Evolutionary conservation across 2,888 invertebrate genomes (phyloP), one percentile per base, ranked within the genome.

Genomic region (Fragum sueziense): DNA sequence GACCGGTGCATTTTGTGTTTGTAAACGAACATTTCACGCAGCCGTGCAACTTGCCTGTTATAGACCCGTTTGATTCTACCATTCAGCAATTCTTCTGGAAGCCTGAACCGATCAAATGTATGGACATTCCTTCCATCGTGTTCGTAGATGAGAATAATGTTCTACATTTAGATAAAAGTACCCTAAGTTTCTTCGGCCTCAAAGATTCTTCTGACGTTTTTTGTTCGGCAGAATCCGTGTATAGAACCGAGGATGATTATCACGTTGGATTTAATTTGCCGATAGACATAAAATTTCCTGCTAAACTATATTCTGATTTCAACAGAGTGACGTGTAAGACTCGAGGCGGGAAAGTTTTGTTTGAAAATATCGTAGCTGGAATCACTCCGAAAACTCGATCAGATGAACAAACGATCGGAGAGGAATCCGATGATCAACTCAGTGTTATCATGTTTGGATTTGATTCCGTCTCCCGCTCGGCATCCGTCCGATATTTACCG

Each of bases 401-500:
- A 11, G 20, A 17, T 11, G 29, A 37, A 57, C n/a, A 20, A 22
- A 17, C n/a, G 22, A 52, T 52, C 6, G 37, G n/a, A 25, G 52
- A 54, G 14, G 70, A 70, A 33, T 70, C 70, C 11, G 70, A 70
- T 14, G 61, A 59, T n/a, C 59, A 67, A n/a, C 54, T 74, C 7
- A 84, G 78, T 59, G 76, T 86, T 11, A 25, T 81, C 11, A 67
- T 86, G 54, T 79, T 86, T 61, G 86, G 85, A 6, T 9, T 86
- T 11, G 86, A 86, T 76, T 82, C 86, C 14, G 70, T 82, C 3
- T 85, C 86, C 1, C 71, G 86, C 27, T 73, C 81, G 34, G 79
- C 80, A 20, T 81, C 84, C 9, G 67, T 84, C 62, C 54, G 88
- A 61, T 79, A 80, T 37, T 76, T 88, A n/a, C 86, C 85, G 20